Base-by-base conservation (phyloP, 64 coral and sea anemone genomes). In the Astreopora myriophthalma region DNA sequence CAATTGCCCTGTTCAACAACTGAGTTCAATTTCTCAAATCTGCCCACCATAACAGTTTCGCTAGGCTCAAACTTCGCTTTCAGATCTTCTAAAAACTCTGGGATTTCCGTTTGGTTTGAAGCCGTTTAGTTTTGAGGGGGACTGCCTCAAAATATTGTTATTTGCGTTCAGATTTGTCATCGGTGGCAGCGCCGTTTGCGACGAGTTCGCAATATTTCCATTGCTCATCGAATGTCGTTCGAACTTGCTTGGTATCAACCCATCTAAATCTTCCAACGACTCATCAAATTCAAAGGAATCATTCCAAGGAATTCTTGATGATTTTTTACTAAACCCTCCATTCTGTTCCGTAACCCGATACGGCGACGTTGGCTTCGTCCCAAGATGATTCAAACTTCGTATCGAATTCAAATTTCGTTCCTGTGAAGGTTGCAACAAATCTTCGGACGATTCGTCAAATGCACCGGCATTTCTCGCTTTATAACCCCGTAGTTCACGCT, bases 401-500 rank as follows among this genome's bases (percentile, higher is more conserved):
- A 14, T 32, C 3, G 76, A 58, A 60, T 60, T 34, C 27, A 64
- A 64, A 11, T 24, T 64, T 26, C 75, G 75, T 28, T 34, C 76
- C 8, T 24, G 20, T 31, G 74, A 51, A 2, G 26, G 33, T 30
- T 70, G 39, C 27, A 80, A n/a, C 31, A 62, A 20, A 83, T 42
- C 79, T 64, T 83, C 79, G 6, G 52, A 36, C 19, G 33, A 64
- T 65, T 83, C 79, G 34, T 39, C 10, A 32, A 83, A 64, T 26
- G 6, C 65, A n/a, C 38, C 29, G 1, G 63, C 24, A 52, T 52
- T 81, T 73, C 62, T 70, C 13, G 89, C 77, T 73, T 91, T 91
- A 49, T 82, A 82, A 36, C 83, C 89, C 3, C 89, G 39, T 35
- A 91, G 44, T 48, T 91, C 89, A 6, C 67, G 48, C 71, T 61